phyloP scores from a whole-genome alignment of 2,888 invertebrate species.

The Oeneis ivallda region DNA sequence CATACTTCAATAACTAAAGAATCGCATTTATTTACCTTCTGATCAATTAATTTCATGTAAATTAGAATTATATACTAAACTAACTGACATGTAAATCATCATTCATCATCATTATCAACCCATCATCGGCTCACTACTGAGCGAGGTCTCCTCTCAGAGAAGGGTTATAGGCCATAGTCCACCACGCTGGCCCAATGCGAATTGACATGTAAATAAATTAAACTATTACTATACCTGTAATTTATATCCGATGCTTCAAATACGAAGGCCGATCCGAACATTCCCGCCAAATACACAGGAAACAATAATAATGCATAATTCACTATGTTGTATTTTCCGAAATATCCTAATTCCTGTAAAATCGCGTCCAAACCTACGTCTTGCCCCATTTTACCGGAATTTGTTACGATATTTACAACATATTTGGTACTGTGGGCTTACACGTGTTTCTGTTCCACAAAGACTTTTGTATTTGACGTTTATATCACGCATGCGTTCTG shows the following conservation, averaged over 20 bases:
- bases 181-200: too few relatives aligned
- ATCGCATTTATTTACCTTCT: not conserved
- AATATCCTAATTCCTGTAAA: constrained; percentile 64
- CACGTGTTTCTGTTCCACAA: not conserved
- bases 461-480: constrained; percentile 36
- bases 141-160: too few relatives aligned
- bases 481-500: constrained; percentile 40
- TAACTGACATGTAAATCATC: too few relatives aligned
- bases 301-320: constrained; percentile 70
- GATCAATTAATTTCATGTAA: not conserved
- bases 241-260: constrained; percentile 69
- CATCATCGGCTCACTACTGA: too few relatives aligned
- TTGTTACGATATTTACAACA: constrained; percentile 41
- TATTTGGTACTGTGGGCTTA: not conserved
- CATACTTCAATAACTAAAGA: not conserved
- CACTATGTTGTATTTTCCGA: constrained; percentile 68
- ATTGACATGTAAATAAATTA: not conserved
- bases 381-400: constrained; percentile 53
- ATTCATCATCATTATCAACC: too few relatives aligned
- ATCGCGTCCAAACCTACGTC: constrained; percentile 62
- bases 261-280: constrained; percentile 70
- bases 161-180: too few relatives aligned
- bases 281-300: constrained; percentile 72
- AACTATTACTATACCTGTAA: constrained; percentile 58
- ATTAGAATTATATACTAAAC: too few relatives aligned